phyloP scores from a whole-genome alignment of 2,797 vertebrate genomes.

The Cephalopachus bancanus region DNA sequence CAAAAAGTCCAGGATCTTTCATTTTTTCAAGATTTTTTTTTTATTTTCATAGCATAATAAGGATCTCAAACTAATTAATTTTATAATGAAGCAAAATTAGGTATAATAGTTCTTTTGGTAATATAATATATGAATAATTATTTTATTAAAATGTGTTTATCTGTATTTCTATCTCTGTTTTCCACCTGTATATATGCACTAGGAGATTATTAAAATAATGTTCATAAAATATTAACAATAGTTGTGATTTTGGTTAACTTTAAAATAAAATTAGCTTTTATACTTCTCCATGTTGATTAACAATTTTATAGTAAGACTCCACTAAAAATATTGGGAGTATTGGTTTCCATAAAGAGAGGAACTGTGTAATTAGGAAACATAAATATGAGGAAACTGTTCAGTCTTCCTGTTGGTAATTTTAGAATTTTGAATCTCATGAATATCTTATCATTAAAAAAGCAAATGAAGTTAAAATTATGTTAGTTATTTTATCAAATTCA shows the following conservation, averaged over 20 bases:
- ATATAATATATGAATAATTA: neutral
- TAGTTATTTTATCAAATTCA: neutral
- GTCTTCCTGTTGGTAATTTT: neutral
- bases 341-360: neutral
- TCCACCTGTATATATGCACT: neutral
- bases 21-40: neutral
- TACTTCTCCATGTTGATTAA: neutral
- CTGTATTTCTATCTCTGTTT: neutral
- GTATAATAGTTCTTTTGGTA: neutral
- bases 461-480: conserved; percentile 25
- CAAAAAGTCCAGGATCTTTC: neutral
- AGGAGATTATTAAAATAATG: neutral
- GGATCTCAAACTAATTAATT: neutral
- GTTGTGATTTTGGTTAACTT: neutral
- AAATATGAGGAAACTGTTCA: neutral
- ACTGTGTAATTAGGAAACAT: neutral
- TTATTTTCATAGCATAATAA: neutral
- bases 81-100: neutral
- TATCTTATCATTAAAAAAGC: neutral
- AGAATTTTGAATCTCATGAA: neutral
- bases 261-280: neutral
- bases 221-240: neutral
- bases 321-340: neutral
- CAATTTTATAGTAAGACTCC: neutral
- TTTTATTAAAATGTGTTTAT: neutral